Evolutionary conservation across 2,113 vertebrate genomes (phyloP).

Genomic region (Xyliphius kryptos): DNA sequence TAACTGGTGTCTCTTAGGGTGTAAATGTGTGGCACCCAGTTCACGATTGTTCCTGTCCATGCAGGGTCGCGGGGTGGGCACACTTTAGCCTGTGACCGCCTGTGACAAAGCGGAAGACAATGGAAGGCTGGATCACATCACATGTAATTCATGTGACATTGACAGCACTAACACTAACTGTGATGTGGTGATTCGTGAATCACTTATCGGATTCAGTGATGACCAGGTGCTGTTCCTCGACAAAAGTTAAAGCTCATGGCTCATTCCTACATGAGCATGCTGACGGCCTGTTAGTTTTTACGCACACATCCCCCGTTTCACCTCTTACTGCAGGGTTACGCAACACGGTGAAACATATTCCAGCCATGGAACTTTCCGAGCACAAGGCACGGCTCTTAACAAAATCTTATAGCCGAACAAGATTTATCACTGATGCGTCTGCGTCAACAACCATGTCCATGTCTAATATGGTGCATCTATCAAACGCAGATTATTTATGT

Average conservation of each 20-base stretch:
- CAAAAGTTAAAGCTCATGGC: background rate
- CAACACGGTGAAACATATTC: conserved; percentile 33
- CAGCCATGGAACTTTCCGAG: conserved; percentile 15
- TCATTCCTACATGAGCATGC: conserved; percentile 29
- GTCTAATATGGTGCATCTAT: conserved; percentile 46
- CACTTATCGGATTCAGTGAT: background rate
- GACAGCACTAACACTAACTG: no score
- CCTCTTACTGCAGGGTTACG: conserved; percentile 22
- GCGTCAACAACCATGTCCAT: conserved; percentile 24
- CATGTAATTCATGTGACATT: no score
- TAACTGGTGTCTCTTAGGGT: no score
- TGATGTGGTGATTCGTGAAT: background rate
- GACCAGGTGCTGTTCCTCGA: conserved; percentile 18
- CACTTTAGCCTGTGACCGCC: no score
- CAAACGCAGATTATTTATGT: conserved; percentile 14
- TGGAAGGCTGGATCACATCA: no score
- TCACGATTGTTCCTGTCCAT: no score
- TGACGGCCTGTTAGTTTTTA: background rate
- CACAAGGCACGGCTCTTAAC: conserved; percentile 21
- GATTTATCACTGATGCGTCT: conserved; percentile 30
- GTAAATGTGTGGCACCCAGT: no score
- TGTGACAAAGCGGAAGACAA: no score
- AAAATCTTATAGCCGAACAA: conserved; percentile 9
- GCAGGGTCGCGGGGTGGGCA: no score
- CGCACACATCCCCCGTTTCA: conserved; percentile 31